Conservation (phyloP, 2,113 vertebrate genomes). For the Nycticebus coucang region DNA sequence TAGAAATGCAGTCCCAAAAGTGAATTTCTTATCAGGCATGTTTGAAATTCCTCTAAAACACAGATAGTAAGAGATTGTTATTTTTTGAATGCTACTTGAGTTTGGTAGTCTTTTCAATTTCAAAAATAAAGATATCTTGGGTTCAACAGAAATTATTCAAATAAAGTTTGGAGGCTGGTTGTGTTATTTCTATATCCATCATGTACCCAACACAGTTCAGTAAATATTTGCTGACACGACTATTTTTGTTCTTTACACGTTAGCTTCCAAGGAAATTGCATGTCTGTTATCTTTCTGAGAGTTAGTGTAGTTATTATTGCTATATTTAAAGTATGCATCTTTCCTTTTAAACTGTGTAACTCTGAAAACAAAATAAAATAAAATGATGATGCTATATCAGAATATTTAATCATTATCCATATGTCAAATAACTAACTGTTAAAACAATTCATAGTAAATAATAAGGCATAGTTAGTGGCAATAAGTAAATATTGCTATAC, state of each 20-base stretch:
- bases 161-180: not conserved
- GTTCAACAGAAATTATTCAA: slow-evolving; percentile 34
- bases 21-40: slow-evolving; percentile 25
- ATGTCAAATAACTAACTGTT: slow-evolving; percentile 11
- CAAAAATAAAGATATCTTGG: slow-evolving; percentile 20
- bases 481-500: not conserved
- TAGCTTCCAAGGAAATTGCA: slow-evolving; percentile 42
- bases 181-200: not conserved
- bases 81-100: not conserved
- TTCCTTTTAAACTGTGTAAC: slow-evolving; percentile 34
- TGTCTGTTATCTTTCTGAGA: not conserved
- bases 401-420: slow-evolving; percentile 1
- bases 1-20: not conserved
- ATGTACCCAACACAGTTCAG: not conserved
- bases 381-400: not conserved
- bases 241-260: slow-evolving; percentile 39
- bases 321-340: not conserved
- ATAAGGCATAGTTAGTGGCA: not conserved
- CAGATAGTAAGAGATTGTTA: not conserved
- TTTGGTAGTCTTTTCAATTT: slow-evolving; percentile 44
- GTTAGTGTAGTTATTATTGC: not conserved
- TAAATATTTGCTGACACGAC: slow-evolving; percentile 44
- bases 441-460: slow-evolving; percentile 5
- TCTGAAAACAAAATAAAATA: slow-evolving; percentile 42
- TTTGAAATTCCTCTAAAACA: slow-evolving; percentile 50